These are phyloP conservation scores for Mycteria americana DNA, from an alignment of 2,797 vertebrate species.

Conservation along the genomic window DNA sequence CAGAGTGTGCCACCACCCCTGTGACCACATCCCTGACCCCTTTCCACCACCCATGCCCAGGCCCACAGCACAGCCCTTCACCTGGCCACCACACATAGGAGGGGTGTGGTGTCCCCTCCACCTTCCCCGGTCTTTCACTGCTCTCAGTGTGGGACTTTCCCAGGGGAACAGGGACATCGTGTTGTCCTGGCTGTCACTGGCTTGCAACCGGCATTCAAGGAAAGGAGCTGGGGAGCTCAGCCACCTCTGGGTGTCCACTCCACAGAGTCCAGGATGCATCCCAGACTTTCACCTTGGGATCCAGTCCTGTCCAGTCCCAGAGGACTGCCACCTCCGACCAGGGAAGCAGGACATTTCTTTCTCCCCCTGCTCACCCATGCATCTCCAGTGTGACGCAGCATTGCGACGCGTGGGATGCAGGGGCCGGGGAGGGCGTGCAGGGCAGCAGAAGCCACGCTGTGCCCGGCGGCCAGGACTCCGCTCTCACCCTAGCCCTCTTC, in stretches of 20 bases:
- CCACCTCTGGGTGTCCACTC: not conserved
- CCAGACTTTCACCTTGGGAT: not conserved
- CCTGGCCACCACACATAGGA: fast-evolving
- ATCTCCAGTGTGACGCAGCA: fast-evolving
- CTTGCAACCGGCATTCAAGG: not conserved
- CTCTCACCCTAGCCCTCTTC: not conserved
- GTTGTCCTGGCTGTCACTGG: not conserved
- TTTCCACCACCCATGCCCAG: not conserved
- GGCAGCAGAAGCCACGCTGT: fast-evolving
- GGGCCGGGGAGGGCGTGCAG: fast-evolving
- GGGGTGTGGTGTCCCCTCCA: not conserved
- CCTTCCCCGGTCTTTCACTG: fast-evolving
- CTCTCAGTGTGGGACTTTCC: no score
- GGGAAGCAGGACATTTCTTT: not conserved
- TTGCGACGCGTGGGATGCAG: fast-evolving
- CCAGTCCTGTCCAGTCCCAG: not conserved
- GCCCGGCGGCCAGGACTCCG: not conserved
- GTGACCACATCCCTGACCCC: not conserved
- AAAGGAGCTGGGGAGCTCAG: not conserved
- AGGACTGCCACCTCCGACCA: not conserved
- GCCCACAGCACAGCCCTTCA: not conserved
- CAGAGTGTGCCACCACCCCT: not conserved
- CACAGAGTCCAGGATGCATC: not conserved
- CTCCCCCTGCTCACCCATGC: not conserved
- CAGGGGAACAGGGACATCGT: not conserved